Conservation (phyloP, 2,797 vertebrate species). For the Cichlasoma orientale region DNA sequence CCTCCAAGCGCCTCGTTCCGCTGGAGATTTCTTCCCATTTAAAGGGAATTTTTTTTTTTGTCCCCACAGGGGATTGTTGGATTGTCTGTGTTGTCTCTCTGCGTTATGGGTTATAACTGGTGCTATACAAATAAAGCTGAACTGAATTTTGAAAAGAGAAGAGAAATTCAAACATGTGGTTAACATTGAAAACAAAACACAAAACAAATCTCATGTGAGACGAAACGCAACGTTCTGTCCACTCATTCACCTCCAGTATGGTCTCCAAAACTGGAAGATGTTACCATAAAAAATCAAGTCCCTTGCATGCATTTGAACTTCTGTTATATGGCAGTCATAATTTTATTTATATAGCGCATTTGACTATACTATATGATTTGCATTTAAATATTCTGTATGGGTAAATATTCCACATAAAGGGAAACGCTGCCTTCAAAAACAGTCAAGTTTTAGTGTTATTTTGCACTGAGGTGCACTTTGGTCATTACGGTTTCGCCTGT, state of each 20-base stretch:
- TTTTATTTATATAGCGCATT: too few relatives aligned
- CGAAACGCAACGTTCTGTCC: background rate
- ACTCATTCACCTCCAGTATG: background rate
- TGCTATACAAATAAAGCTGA: background rate
- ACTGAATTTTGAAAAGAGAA: fast-evolving
- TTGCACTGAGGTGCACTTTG: background rate
- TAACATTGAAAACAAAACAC: background rate
- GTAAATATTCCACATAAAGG: background rate
- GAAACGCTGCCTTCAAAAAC: background rate
- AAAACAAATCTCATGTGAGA: background rate
- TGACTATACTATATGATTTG: too few relatives aligned
- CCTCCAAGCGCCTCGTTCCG: background rate
- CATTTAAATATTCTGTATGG: fast-evolving
- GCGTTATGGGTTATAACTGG: fast-evolving
- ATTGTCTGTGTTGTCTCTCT: background rate
- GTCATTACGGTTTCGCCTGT: background rate
- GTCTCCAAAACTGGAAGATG: background rate
- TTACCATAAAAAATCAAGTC: fast-evolving
- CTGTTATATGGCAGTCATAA: too few relatives aligned
- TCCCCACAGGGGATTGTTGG: background rate
- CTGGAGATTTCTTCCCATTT: background rate
- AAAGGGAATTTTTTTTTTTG: background rate
- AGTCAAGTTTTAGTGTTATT: background rate
- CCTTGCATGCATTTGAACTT: too few relatives aligned
- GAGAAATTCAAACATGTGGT: background rate